Percentiles rank a stretch among this genome's conserved stretches.
Evolutionary conservation across 2,888 invertebrate species (phyloP).

Genomic region (Homarus gammarus): DNA sequence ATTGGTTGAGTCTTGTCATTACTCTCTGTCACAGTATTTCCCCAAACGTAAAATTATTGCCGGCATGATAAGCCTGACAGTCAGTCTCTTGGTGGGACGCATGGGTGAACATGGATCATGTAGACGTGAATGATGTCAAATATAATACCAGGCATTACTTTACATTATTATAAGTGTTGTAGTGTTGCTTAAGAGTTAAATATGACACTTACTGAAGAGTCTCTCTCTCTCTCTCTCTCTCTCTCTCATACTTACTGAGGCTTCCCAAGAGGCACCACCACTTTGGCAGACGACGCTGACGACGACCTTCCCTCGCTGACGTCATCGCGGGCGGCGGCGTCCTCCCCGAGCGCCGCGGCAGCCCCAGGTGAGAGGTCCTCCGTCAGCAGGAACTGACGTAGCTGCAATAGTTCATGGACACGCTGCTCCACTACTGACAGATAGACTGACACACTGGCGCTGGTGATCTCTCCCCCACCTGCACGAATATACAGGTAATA

Average conservation of each 20-base stretch:
- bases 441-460: slow-evolving; percentile 63
- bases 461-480: slow-evolving; percentile 72
- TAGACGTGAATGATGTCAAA: too few species aligned
- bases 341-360: slow-evolving; percentile 36
- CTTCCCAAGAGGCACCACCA: slow-evolving; percentile 47
- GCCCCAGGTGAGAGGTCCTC: slow-evolving; percentile 35
- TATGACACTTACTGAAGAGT: not conserved
- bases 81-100: too few species aligned
- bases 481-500: too few species aligned
- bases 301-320: slow-evolving; percentile 34
- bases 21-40: too few species aligned
- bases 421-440: slow-evolving; percentile 74
- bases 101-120: too few species aligned
- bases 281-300: slow-evolving; percentile 46
- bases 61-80: too few species aligned
- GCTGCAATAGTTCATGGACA: slow-evolving; percentile 63
- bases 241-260: slow-evolving; percentile 54
- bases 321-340: slow-evolving; percentile 22
- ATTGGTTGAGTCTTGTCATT: too few species aligned
- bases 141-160: not conserved
- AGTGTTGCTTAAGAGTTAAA: not conserved
- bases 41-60: too few species aligned
- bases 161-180: not conserved
- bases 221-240: not conserved
- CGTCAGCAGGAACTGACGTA: slow-evolving; percentile 48